Evolutionary conservation across 1,140 invertebrate genomes (phyloP).

Genomic region (Oreohelix idahoensis): DNA sequence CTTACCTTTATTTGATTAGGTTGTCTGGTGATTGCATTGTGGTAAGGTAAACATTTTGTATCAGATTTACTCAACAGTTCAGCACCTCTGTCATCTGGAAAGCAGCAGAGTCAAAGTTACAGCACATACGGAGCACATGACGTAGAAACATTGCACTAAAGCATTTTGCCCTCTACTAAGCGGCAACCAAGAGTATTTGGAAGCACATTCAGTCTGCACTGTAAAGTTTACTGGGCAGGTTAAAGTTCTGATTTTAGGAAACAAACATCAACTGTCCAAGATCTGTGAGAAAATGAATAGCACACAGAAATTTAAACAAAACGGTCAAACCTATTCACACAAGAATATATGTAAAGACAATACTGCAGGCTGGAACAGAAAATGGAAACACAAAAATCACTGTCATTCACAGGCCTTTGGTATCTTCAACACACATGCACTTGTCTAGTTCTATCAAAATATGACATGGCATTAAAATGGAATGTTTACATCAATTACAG

Average conservation of each 20-base stretch:
- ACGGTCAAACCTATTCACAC: neutral
- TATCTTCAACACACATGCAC: neutral
- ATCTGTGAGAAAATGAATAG: no score
- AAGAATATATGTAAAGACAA: neutral
- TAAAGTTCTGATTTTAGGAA: no score
- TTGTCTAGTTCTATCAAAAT: neutral
- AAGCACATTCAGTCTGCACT: no score
- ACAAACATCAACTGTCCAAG: neutral
- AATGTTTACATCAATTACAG: neutral
- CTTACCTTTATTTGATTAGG: conserved; percentile 47
- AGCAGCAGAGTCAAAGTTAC: conserved; percentile 30
- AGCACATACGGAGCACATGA: neutral
- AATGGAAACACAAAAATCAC: neutral
- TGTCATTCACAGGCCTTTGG: neutral
- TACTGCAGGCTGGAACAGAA: neutral
- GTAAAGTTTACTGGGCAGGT: no score
- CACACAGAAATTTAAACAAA: neutral
- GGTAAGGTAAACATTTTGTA: conserved; percentile 40
- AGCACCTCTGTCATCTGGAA: conserved; percentile 45
- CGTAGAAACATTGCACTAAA: neutral
- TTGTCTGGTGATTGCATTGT: conserved; percentile 46
- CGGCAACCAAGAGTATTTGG: neutral
- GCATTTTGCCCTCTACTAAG: neutral
- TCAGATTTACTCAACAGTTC: conserved; percentile 45
- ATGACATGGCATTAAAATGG: neutral